Base-by-base conservation (phyloP, 2,113 vertebrate genomes). In the Leuciscus idus region DNA sequence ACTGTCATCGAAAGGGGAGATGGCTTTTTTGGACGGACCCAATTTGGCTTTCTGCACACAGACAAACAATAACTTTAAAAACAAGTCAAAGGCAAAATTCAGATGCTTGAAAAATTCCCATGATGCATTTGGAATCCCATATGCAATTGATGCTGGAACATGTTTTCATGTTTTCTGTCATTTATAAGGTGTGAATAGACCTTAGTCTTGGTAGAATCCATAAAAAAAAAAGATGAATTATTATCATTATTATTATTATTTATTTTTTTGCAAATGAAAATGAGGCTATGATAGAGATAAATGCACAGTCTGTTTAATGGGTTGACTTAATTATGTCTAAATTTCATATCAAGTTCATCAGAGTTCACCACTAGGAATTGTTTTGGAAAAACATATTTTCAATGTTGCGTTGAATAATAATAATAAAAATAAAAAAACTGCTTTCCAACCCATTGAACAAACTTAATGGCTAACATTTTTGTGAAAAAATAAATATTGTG, bases 21-120 rank as follows among this genome's bases (percentile, higher is more conserved):
- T 95, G 66, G 94, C 95, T 94, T 98, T 99, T 92, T 99, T 97
- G 76, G 94, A 92, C 4, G 98, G 98, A 50, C 98, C 98, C 30
- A 99, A 96, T 92, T 95, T 98, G 94, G 98, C 98, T 97, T 98
- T 98, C 98, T 99, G 93, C 86, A 92, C 72, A 84, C 89, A 84
- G 90, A 92, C 17, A 79, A 39, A 39, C 55, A 61, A 79, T n/a
- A 61, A 59, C 30, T 61, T 21, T 79, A 61, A 57, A 59, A 59
- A 55, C 48, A 77, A n/a, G 28, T 30, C 17, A 28, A 30, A 28
- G 6, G 17, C n/a, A 55, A 13, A 12, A 6, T 52, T 39, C 19
- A 39, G 39, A 74, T 74, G 39, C 72, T 74, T 74, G 33, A 74
- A 46, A 39, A 43, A n/a, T 57, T 21, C 23, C 2, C 8, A 52